phyloP scores from a whole-genome alignment of 2,797 vertebrate genomes.

The Cryptoblepharus egeriae region DNA sequence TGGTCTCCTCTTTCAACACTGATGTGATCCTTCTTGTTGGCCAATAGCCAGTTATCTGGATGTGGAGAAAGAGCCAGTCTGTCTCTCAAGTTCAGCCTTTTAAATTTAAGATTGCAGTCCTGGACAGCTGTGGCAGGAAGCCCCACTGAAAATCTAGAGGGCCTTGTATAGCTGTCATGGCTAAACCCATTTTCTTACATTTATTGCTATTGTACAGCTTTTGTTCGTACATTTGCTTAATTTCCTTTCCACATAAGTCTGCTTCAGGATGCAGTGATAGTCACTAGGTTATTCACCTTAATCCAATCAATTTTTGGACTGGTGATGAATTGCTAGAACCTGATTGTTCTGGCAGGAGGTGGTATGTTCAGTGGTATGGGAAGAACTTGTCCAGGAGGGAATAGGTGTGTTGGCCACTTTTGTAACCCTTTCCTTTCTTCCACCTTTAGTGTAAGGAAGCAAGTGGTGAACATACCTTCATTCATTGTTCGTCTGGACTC shows the following conservation, averaged over 20 bases:
- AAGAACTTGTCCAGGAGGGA: no score
- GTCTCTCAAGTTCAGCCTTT: no score
- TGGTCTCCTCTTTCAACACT: not conserved
- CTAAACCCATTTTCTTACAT: no score
- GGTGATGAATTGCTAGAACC: not conserved
- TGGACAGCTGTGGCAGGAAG: not conserved
- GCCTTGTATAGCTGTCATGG: no score
- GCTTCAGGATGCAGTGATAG: no score
- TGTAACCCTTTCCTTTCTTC: not conserved
- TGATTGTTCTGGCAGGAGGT: no score
- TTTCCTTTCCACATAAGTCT: no score
- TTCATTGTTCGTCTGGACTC: conserved; percentile 95
- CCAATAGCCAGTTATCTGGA: not conserved
- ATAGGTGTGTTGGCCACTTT: not conserved
- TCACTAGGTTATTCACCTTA: no score
- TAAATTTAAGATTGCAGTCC: not conserved
- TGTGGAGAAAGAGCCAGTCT: not conserved
- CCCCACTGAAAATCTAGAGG: no score
- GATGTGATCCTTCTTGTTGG: not conserved
- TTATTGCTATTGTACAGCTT: no score
- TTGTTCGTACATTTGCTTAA: no score
- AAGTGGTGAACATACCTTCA: conserved; percentile 95
- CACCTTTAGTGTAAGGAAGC: conserved; percentile 87
- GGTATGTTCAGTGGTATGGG: no score
- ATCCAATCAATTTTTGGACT: not conserved